phyloP scores from a whole-genome alignment of 2,888 invertebrate genomes.

The Erebia epiphron region DNA sequence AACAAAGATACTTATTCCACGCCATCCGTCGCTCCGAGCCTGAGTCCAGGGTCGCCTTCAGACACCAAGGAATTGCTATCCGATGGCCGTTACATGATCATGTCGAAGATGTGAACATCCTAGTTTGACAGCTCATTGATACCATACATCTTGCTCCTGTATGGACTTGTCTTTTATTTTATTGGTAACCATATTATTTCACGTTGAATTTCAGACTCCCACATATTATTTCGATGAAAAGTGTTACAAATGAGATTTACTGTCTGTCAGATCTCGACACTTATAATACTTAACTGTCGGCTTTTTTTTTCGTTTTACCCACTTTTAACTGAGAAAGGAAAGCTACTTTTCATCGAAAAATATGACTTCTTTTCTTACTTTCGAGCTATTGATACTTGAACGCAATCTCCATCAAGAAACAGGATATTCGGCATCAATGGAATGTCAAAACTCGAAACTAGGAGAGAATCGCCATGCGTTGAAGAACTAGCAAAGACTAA shows the following conservation, averaged over 20 bases:
- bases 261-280: background rate
- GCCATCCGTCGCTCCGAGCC: slow-evolving; percentile 83
- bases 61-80: slow-evolving; percentile 86
- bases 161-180: slow-evolving; percentile 46
- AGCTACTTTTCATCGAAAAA: slow-evolving; percentile 7
- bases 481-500: slow-evolving; percentile 23
- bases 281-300: background rate
- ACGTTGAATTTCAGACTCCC: slow-evolving; percentile 33
- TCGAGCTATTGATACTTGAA: slow-evolving; percentile 6
- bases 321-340: background rate
- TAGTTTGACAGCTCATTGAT: slow-evolving; percentile 51
- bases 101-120: slow-evolving; percentile 74
- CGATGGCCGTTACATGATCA: slow-evolving; percentile 82
- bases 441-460: slow-evolving; percentile 47
- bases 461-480: slow-evolving; percentile 36
- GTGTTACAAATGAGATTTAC: background rate
- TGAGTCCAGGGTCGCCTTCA: slow-evolving; percentile 86
- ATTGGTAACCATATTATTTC: slow-evolving; percentile 44
- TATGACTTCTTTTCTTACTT: background rate
- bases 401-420: slow-evolving; percentile 36
- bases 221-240: slow-evolving; percentile 5
- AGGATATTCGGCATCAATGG: slow-evolving; percentile 45
- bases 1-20: slow-evolving; percentile 81
- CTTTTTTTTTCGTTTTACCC: background rate
- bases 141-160: slow-evolving; percentile 46